These are phyloP conservation scores for Geodia barretti DNA, from an alignment of 37 sponge, comb jelly and placozoan species.

Conservation along the genomic window DNA sequence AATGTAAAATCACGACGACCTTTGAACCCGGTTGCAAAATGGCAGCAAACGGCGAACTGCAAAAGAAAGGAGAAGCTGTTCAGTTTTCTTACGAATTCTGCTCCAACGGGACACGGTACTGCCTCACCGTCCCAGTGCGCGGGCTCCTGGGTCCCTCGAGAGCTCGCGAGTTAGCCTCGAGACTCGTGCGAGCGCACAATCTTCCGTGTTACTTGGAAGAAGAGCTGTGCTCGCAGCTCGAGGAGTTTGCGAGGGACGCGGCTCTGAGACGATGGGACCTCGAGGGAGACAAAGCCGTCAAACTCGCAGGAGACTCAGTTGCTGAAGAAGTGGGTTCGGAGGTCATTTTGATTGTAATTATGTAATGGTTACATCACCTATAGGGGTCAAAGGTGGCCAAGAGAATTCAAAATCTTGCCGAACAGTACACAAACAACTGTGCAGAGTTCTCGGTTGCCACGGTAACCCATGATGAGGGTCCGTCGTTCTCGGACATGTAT, in stretches of 20 bases:
- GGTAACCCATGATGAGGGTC: slow-evolving; percentile 21
- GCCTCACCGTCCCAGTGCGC: slow-evolving; percentile 14
- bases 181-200: slow-evolving; percentile 47
- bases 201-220: slow-evolving; percentile 70
- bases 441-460: slow-evolving; percentile 11
- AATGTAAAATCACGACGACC: no score
- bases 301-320: background rate
- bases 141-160: background rate
- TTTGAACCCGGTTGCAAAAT: background rate
- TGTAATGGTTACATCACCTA: background rate
- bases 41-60: background rate
- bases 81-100: slow-evolving; percentile 15
- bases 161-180: slow-evolving; percentile 26
- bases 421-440: slow-evolving; percentile 26
- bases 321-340: background rate
- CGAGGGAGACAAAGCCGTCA: background rate
- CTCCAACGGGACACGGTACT: slow-evolving; percentile 10
- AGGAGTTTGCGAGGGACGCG: slow-evolving; percentile 8
- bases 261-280: background rate
- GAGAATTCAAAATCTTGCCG: slow-evolving; percentile 25
- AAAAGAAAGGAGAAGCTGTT: no score
- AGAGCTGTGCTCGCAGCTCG: slow-evolving; percentile 33
- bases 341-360: background rate
- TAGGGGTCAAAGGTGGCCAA: slow-evolving; percentile 25
- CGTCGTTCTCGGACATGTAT: slow-evolving; percentile 73